Percentiles rank a stretch among this genome's conserved stretches.
phyloP scores from a whole-genome alignment of 1,140 invertebrate genomes.

The Acromyrmex heyeri region DNA sequence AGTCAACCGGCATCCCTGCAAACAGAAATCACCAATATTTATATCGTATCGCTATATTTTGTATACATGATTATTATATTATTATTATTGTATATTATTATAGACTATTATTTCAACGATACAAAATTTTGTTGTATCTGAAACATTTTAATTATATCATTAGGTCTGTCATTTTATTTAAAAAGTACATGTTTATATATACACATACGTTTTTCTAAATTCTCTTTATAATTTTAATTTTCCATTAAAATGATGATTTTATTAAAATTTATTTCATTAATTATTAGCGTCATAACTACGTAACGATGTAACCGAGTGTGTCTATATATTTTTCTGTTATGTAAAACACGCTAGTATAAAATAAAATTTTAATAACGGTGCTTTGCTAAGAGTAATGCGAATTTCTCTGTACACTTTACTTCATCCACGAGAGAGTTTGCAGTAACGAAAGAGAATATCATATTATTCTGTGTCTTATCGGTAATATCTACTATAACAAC shows the following conservation, averaged over 20 bases:
- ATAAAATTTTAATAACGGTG: constrained; percentile 4
- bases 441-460: neutral
- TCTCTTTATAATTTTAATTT: constrained; percentile 1
- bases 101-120: neutral
- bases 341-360: neutral
- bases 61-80: no score
- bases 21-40: constrained; percentile 68
- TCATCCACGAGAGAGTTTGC: neutral
- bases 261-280: constrained; percentile 24
- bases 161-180: neutral
- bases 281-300: neutral
- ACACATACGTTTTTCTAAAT: no score
- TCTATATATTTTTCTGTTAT: neutral
- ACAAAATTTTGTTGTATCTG: neutral
- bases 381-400: neutral
- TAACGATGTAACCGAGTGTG: neutral
- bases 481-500: neutral
- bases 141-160: neutral
- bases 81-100: no score
- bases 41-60: neutral
- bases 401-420: neutral
- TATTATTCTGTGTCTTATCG: constrained; percentile 6
- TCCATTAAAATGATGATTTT: neutral
- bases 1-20: constrained; percentile 90
- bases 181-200: neutral